Percentiles rank a stretch among this genome's conserved stretches.
phyloP scores from a whole-genome alignment of 2,113 vertebrate genomes.

The Heterotilapia buettikoferi region DNA sequence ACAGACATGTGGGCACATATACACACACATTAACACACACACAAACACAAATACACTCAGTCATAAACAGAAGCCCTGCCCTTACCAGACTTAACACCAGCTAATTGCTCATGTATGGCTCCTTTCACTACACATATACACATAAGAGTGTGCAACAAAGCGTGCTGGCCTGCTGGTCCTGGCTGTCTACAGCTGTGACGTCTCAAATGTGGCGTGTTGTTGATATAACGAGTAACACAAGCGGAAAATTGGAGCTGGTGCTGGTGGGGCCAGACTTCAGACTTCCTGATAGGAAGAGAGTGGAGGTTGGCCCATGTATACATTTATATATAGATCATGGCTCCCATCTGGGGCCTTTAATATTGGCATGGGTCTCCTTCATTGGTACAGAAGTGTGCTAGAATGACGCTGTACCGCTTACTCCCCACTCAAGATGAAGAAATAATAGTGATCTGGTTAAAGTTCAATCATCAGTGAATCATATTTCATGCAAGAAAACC shows the following conservation, averaged over 20 bases:
- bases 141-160: constrained; percentile 12
- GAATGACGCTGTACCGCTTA: accelerated
- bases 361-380: background rate
- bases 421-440: background rate
- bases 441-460: background rate
- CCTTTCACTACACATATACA: constrained; percentile 39
- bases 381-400: background rate
- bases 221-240: constrained; percentile 71
- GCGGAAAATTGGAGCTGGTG: constrained; percentile 65
- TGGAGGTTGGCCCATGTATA: constrained; percentile 40
- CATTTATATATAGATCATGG: background rate
- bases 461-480: background rate
- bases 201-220: constrained; percentile 64
- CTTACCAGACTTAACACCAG: constrained; percentile 45
- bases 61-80: constrained; percentile 33
- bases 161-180: constrained; percentile 13
- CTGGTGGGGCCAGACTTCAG: constrained; percentile 59
- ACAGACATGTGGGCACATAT: constrained; percentile 14
- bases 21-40: background rate
- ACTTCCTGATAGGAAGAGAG: constrained; percentile 66
- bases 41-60: background rate
- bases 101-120: constrained; percentile 65
- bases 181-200: constrained; percentile 62
- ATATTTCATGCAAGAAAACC: background rate
- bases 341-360: background rate